These are phyloP conservation scores for Cynopterus sphinx DNA, from an alignment of 2,797 vertebrate genomes.

Conservation along the genomic window DNA sequence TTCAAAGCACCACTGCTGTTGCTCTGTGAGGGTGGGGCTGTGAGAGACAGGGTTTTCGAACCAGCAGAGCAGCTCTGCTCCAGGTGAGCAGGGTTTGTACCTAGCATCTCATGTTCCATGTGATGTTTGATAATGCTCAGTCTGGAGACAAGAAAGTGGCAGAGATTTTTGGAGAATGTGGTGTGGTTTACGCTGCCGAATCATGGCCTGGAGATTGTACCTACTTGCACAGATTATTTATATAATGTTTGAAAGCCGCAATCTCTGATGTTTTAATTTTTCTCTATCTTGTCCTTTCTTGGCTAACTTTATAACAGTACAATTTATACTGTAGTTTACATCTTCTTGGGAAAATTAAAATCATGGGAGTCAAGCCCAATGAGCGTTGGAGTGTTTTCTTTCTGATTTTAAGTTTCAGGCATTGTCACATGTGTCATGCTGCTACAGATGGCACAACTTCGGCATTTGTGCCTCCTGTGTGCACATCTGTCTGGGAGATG, in stretches of 20 bases:
- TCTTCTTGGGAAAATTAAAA: not conserved
- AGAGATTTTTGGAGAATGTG: not conserved
- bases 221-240: not conserved
- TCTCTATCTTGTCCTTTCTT: not conserved
- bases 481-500: not conserved
- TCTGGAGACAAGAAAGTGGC: not conserved
- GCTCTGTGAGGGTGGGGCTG: not conserved
- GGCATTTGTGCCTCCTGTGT: not conserved
- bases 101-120: not conserved
- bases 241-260: not conserved
- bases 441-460: constrained; percentile 89
- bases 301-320: not conserved
- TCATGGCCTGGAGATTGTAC: not conserved
- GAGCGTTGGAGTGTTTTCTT: not conserved
- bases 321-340: not conserved
- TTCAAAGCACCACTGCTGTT: not conserved
- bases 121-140: not conserved
- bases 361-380: no score
- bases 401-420: constrained; percentile 88
- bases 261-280: not conserved
- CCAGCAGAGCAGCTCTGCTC: not conserved
- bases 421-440: constrained; percentile 93
- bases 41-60: not conserved
- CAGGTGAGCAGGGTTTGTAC: not conserved
- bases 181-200: not conserved